These are phyloP conservation scores for Glareola pratincola DNA, from an alignment of 2,113 vertebrate species.

Conservation along the genomic window DNA sequence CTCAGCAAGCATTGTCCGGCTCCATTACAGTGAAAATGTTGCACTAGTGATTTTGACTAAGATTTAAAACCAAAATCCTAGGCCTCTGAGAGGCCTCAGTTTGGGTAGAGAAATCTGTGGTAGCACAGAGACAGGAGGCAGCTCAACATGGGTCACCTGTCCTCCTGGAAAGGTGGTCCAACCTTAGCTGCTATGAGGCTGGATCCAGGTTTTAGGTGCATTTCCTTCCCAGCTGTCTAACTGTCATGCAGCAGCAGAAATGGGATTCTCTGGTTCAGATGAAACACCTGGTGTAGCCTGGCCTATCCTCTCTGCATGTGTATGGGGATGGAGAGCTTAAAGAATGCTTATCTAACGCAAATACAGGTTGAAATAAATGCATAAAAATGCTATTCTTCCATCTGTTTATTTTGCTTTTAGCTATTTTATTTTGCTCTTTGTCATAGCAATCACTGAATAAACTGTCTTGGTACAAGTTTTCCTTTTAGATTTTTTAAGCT, in stretches of 20 bases:
- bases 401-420: not conserved
- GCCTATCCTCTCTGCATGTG: not conserved
- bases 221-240: not conserved
- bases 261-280: not conserved
- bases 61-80: not conserved
- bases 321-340: not conserved
- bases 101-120: not conserved
- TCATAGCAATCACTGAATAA: not conserved
- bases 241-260: not conserved
- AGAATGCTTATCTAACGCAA: not conserved
- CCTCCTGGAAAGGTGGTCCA: not conserved
- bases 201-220: not conserved
- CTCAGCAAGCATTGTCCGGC: not conserved
- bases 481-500: not conserved
- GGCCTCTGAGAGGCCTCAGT: not conserved
- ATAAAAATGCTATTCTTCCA: not conserved
- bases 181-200: not conserved
- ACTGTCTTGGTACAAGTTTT: not conserved
- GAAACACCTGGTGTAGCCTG: not conserved
- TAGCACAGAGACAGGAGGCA: not conserved
- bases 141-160: not conserved
- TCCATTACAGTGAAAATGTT: not conserved
- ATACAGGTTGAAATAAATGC: not conserved
- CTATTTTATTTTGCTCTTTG: not conserved
- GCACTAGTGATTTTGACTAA: not conserved